phyloP scores from a whole-genome alignment of 2,888 invertebrate genomes.

The Drosophila fulvimacula region DNA sequence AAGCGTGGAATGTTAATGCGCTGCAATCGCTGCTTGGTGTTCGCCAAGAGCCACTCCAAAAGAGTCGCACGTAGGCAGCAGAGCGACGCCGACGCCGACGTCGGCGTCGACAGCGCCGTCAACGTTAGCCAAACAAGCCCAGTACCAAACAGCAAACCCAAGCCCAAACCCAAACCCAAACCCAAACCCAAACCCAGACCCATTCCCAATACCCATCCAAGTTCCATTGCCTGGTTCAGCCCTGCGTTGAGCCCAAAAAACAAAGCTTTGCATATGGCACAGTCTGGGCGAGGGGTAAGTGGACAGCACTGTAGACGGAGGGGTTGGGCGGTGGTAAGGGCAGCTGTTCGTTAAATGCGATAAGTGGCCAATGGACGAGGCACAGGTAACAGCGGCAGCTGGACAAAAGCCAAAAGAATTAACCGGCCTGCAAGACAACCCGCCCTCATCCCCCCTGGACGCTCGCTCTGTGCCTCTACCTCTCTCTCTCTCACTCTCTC shows the following conservation, averaged over 20 bases:
- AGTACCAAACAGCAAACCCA: background rate
- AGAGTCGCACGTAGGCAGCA: slow-evolving; percentile 65
- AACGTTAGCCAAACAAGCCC: slow-evolving; percentile 7
- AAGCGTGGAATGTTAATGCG: slow-evolving; percentile 78
- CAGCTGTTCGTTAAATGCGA: slow-evolving; percentile 33
- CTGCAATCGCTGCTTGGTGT: slow-evolving; percentile 72
- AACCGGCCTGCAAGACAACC: slow-evolving; percentile 23
- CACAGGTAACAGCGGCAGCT: slow-evolving; percentile 29
- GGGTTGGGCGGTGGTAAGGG: background rate
- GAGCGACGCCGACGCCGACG: slow-evolving; percentile 12
- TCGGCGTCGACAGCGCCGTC: slow-evolving; percentile 2
- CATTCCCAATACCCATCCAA: background rate
- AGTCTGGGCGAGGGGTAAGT: background rate
- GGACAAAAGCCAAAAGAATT: slow-evolving; percentile 68
- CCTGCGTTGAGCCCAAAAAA: slow-evolving; percentile 32
- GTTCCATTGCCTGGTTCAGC: slow-evolving; percentile 9
- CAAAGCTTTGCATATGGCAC: slow-evolving; percentile 51
- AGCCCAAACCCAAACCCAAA: background rate
- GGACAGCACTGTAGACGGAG: background rate
- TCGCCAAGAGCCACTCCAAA: slow-evolving; percentile 61
- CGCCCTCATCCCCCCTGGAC: background rate
- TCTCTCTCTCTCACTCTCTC: background rate
- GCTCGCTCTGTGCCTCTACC: background rate
- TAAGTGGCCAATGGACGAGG: slow-evolving; percentile 33
- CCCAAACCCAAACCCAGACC: background rate